These are phyloP conservation scores for Falco biarmicus DNA, from an alignment of 2,797 vertebrate species.

Conservation along the genomic window DNA sequence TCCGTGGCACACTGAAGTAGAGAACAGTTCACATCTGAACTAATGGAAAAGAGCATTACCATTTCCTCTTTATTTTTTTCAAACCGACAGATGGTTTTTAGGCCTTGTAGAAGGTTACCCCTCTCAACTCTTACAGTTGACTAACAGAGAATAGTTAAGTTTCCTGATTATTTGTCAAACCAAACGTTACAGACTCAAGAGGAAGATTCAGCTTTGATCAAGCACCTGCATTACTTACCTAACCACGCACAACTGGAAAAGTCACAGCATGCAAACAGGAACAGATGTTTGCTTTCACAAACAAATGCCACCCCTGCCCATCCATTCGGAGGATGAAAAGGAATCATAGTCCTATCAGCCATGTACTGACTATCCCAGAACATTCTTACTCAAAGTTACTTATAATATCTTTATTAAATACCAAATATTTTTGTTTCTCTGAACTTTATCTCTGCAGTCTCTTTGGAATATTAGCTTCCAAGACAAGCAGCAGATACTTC, in stretches of 20 bases:
- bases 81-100: neutral
- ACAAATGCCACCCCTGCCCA: neutral
- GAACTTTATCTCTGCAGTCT: slow-evolving; percentile 23
- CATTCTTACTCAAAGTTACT: neutral
- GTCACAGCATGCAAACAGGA: neutral
- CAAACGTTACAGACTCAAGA: neutral
- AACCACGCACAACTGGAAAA: neutral
- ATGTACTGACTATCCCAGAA: neutral
- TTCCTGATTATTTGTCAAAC: neutral
- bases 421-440: slow-evolving; percentile 9
- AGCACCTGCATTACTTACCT: neutral
- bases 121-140: neutral
- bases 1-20: neutral
- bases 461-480: neutral
- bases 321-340: neutral
- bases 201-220: neutral
- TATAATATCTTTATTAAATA: neutral
- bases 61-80: neutral
- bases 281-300: neutral
- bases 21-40: neutral
- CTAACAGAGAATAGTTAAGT: neutral
- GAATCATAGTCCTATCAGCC: neutral
- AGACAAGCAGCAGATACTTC: neutral
- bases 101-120: neutral
- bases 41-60: neutral